Percentiles rank a stretch among this genome's conserved stretches.
Evolutionary conservation across 2,888 invertebrate genomes (phyloP).

Genomic region (Spisula subtruncata): DNA sequence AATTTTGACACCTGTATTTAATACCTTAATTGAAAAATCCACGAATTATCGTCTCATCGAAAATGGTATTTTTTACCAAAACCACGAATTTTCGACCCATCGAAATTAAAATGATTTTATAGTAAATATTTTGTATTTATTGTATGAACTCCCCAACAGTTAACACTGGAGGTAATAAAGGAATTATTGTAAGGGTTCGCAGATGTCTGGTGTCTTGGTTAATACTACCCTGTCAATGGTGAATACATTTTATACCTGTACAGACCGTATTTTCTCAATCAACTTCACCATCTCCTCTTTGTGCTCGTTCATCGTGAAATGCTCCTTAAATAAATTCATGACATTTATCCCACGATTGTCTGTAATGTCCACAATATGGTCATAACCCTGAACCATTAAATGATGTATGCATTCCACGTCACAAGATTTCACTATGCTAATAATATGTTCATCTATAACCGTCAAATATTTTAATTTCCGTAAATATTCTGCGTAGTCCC

Average conservation of each 20-base stretch:
- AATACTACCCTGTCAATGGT: not conserved
- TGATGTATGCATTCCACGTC: constrained; percentile 78
- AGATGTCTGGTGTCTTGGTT: not conserved
- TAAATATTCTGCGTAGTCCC: constrained; percentile 74
- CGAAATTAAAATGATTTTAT: too few species aligned
- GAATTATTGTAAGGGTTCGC: too few species aligned
- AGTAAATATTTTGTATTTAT: too few species aligned
- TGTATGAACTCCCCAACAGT: too few species aligned
- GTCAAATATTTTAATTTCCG: constrained; percentile 73
- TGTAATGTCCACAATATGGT: constrained; percentile 82
- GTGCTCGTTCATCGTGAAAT: constrained; percentile 36
- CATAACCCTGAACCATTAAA: constrained; percentile 84
- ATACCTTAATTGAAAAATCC: too few species aligned
- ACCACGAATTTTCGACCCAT: too few species aligned
- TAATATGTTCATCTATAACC: constrained; percentile 78
- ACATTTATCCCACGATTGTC: constrained; percentile 69
- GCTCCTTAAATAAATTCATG: constrained; percentile 38
- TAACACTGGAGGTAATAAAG: too few species aligned
- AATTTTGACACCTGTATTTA: too few species aligned
- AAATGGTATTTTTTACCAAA: too few species aligned
- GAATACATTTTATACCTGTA: constrained; percentile 66
- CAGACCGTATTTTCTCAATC: constrained; percentile 56
- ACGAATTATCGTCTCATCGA: too few species aligned
- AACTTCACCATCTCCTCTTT: constrained; percentile 56
- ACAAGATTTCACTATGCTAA: constrained; percentile 73